Evolutionary conservation across 1,140 invertebrate genomes (phyloP), one percentile per base, ranked within the genome.

Genomic region (Pomacea maculata): DNA sequence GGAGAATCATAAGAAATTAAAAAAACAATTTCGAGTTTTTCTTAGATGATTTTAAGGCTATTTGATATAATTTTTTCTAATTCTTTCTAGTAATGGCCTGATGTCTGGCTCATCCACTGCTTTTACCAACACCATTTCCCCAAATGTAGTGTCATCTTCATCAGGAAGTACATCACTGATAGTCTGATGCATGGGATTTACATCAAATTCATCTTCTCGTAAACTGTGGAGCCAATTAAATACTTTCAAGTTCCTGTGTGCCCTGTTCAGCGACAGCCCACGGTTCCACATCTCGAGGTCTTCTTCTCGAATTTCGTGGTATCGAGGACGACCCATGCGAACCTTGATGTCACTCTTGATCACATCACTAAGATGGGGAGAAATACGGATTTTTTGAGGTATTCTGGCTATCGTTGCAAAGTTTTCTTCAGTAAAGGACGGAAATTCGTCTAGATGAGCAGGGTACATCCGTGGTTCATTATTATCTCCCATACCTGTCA

Each of bases 201-300:
- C 79, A 15, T 80, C 80, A 70, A 88, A 88, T 21, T 83, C 80
- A 7, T 78, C 83, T 71, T 88, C 84, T 61, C 79, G 82, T 15
- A 88, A 75, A 83, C 88, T 88, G 64, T 88, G 86, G 15, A 88
- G 80, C 88, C 88, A 88, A 76, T 87, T 88, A 76, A 88, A 88
- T 63, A 88, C 88, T 83, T 88, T 88, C 10, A 88, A 76, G 75
- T 88, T 88, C 70, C 85, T 80, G 79, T 88, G 87, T 29, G 86
- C 74, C 54, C 85, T 52, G 76, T 87, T 76, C 45, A 88, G 75
- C 14, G 63, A 21, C 29, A 86, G 85, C 19, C 88, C 88, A 45
- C 81, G 80, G 74, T 87, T 85, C 88, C 86, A 88, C 63, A 83
- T 80, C 19, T 85, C 81, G 45, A 88, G 71, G 75, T 88, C 88